Evolutionary conservation across 2,113 vertebrate genomes (phyloP).

Genomic region (Megaleporinus macrocephalus): DNA sequence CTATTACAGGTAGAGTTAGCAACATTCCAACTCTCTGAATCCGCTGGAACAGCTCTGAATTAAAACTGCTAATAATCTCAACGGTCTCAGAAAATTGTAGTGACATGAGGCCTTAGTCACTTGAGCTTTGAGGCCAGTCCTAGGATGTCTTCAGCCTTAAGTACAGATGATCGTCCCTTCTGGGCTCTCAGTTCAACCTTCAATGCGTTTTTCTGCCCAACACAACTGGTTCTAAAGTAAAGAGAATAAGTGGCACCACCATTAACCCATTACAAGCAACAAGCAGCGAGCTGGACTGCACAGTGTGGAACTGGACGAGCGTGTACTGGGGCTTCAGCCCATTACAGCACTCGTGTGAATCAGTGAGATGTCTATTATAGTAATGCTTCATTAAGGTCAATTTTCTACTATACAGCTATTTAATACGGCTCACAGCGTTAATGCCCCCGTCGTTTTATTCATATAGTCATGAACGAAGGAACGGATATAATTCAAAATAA

Average conservation of each 20-base stretch:
- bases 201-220: no score
- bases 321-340: not conserved
- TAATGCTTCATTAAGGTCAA: not conserved
- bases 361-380: conserved; percentile 15
- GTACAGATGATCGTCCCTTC: no score
- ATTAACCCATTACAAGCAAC: not conserved
- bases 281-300: not conserved
- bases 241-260: not conserved
- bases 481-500: no score
- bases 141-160: no score
- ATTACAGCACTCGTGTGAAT: not conserved
- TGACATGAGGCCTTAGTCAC: no score
- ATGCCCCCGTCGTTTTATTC: not conserved
- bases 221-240: not conserved
- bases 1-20: conserved; percentile 89
- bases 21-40: not conserved
- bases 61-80: no score
- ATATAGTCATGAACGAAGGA: no score
- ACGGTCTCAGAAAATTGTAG: no score
- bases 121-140: not conserved
- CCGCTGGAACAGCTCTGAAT: not conserved
- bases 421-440: not conserved
- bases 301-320: not conserved
- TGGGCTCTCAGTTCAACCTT: no score
- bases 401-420: not conserved